Evolutionary conservation across 2,113 vertebrate genomes (phyloP).

Genomic region (Castor canadensis): DNA sequence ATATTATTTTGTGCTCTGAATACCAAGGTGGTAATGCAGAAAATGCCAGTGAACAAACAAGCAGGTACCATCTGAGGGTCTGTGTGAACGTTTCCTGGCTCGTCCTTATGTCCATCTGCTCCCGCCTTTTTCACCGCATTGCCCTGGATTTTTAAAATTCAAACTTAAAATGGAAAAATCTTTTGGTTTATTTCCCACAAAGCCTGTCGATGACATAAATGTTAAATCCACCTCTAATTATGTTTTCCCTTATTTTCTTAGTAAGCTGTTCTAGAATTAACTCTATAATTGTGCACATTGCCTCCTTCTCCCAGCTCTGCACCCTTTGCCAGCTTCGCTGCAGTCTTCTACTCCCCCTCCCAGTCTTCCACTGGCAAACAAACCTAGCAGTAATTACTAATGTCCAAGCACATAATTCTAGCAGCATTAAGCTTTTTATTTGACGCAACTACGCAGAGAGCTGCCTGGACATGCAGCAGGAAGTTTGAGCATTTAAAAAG

Average conservation of each 20-base stretch:
- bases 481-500: constrained; percentile 60
- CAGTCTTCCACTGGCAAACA: constrained; percentile 72
- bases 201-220: constrained; percentile 35
- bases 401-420: constrained; percentile 82
- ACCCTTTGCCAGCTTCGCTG: constrained; percentile 80
- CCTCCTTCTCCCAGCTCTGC: constrained; percentile 28
- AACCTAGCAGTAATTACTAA: constrained; percentile 84
- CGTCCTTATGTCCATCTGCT: neutral
- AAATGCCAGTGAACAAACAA: constrained; percentile 41
- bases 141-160: constrained; percentile 40
- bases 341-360: constrained; percentile 82
- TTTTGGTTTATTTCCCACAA: neutral
- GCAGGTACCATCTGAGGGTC: neutral
- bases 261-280: constrained; percentile 31
- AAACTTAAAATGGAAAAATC: constrained; percentile 21
- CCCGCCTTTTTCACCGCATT: constrained; percentile 2
- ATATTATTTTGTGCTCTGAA: constrained; percentile 11
- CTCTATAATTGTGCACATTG: neutral
- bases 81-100: neutral
- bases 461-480: constrained; percentile 73
- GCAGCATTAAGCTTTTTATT: constrained; percentile 75
- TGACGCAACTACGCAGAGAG: constrained; percentile 82
- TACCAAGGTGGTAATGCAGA: neutral
- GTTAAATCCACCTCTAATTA: constrained; percentile 8
- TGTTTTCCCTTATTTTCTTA: constrained; percentile 48